A percentile compares a stretch with the other conserved stretches of the same genome.
These are phyloP conservation scores for Kobus ellipsiprymnus DNA, from an alignment of 2,113 vertebrate species.

Conservation along the genomic window DNA sequence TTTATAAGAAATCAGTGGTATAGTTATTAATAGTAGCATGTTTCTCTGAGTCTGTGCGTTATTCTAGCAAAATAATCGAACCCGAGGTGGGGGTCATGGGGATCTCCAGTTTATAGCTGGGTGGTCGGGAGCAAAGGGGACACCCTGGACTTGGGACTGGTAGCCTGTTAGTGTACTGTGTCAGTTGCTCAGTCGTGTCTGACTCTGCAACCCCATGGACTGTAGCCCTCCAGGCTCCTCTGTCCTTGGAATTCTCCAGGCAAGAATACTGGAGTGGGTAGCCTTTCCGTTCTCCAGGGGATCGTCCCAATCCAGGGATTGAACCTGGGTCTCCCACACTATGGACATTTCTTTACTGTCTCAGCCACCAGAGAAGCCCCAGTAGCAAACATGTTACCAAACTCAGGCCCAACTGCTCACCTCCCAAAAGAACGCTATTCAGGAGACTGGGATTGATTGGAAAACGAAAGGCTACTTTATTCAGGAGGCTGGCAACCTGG, in stretches of 20 bases:
- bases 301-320: neutral
- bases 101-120: neutral
- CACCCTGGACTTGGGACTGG: neutral
- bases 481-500: neutral
- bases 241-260: neutral
- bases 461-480: neutral
- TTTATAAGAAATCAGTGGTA: neutral
- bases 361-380: neutral
- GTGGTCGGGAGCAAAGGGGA: neutral
- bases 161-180: neutral
- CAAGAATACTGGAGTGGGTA: neutral
- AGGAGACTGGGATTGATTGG: neutral
- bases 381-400: neutral
- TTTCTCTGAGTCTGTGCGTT: neutral
- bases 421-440: neutral
- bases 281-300: neutral
- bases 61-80: neutral
- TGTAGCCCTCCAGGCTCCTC: neutral
- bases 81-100: neutral
- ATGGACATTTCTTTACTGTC: neutral
- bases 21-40: neutral
- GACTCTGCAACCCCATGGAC: neutral
- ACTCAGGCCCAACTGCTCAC: neutral
- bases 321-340: neutral
- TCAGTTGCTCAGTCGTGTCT: neutral